phyloP scores from a whole-genome alignment of 2,113 vertebrate species.

The Dascyllus trimaculatus region DNA sequence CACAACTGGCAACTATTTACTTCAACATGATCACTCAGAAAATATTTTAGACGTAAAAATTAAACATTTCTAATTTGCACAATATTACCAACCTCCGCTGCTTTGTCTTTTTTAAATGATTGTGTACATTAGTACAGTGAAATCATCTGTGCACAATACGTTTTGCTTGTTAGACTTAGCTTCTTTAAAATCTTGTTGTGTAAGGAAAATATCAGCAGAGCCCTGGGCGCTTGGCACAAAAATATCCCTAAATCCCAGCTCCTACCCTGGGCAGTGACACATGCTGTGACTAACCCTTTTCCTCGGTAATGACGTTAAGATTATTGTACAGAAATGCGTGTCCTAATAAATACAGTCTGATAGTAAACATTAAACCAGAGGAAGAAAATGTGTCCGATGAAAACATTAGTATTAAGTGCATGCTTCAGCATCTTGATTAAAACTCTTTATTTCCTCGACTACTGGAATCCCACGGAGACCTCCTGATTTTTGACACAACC shows the following conservation, averaged over 20 bases:
- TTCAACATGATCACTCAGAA: slow-evolving; percentile 27
- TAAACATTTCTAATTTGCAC: slow-evolving; percentile 41
- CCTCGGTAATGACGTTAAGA: slow-evolving; percentile 57
- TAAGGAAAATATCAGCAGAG: slow-evolving; percentile 55
- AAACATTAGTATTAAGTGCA: slow-evolving; percentile 45
- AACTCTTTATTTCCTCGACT: slow-evolving; percentile 47
- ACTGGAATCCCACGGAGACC: slow-evolving; percentile 44
- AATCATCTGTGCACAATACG: slow-evolving; percentile 48
- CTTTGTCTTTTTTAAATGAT: slow-evolving; percentile 38
- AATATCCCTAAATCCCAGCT: slow-evolving; percentile 72
- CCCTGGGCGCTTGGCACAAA: slow-evolving; percentile 69
- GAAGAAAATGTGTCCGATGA: slow-evolving; percentile 38
- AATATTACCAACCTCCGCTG: slow-evolving; percentile 5
- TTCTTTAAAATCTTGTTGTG: slow-evolving; percentile 44
- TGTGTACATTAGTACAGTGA: slow-evolving; percentile 25
- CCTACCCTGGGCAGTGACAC: slow-evolving; percentile 69
- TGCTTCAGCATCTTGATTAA: slow-evolving; percentile 53
- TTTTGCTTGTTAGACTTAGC: slow-evolving; percentile 63
- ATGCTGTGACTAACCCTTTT: slow-evolving; percentile 75
- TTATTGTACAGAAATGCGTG: slow-evolving; percentile 55
- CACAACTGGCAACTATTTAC: slow-evolving; percentile 56
- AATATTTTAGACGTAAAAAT: slow-evolving; percentile 47
- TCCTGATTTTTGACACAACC: slow-evolving; percentile 59
- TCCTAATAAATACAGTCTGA: slow-evolving; percentile 60
- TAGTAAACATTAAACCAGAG: slow-evolving; percentile 34